These are phyloP conservation scores for Idaea straminata DNA, from an alignment of 2,888 invertebrate species.

Conservation along the genomic window DNA sequence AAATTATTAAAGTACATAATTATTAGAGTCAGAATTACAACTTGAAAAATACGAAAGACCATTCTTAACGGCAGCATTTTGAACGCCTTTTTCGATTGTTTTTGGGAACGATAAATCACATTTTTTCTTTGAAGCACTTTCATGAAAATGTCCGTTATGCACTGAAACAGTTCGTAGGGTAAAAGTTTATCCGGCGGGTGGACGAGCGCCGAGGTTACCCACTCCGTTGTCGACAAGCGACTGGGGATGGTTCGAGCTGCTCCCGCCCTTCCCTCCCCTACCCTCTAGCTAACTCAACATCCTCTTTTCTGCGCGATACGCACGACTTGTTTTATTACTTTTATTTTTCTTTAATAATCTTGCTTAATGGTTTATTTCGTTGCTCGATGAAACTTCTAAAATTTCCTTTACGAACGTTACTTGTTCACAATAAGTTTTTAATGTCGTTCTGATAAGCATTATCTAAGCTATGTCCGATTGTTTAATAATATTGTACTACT, in stretches of 20 bases:
- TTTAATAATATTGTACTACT: neutral
- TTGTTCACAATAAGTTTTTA: slow-evolving; percentile 44
- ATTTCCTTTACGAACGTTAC: slow-evolving; percentile 51
- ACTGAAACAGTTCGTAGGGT: slow-evolving; percentile 28
- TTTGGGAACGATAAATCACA: slow-evolving; percentile 6
- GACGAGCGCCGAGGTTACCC: slow-evolving; percentile 12
- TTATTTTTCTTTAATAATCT: slow-evolving; percentile 76
- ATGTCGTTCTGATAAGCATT: slow-evolving; percentile 8
- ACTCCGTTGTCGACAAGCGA: slow-evolving; percentile 46
- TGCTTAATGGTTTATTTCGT: slow-evolving; percentile 70
- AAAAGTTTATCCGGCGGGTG: slow-evolving; percentile 12
- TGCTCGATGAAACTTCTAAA: slow-evolving; percentile 61
- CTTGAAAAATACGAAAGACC: slow-evolving; percentile 42
- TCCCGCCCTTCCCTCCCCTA: slow-evolving; percentile 51
- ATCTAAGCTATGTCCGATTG: neutral
- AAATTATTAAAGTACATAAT: slow-evolving; percentile 44
- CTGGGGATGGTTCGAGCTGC: slow-evolving; percentile 47
- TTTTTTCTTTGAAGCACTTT: slow-evolving; percentile 24
- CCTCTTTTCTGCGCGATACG: slow-evolving; percentile 58
- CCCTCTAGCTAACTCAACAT: slow-evolving; percentile 43
- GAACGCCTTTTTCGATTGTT: slow-evolving; percentile 8
- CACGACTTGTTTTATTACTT: slow-evolving; percentile 73
- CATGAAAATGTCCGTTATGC: slow-evolving; percentile 23
- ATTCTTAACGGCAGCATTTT: slow-evolving; percentile 45
- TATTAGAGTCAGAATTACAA: slow-evolving; percentile 44